Conservation (phyloP, 2,888 invertebrate genomes). For the Tinea semifulvella region DNA sequence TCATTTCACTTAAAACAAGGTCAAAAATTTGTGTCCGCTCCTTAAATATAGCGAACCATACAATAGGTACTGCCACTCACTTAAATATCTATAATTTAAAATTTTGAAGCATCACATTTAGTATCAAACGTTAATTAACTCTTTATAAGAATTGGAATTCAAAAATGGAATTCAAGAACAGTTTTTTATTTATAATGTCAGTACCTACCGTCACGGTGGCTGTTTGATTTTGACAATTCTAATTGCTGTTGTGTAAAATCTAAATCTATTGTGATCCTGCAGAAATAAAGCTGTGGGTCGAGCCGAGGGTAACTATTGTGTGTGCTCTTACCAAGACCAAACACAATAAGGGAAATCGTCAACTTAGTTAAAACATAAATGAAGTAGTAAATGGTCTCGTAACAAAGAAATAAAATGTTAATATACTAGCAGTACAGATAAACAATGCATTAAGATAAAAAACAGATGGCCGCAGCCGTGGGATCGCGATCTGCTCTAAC, state of each 20-base stretch:
- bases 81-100: neutral
- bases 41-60: neutral
- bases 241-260: conserved; percentile 1
- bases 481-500: neutral
- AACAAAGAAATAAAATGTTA: conserved; percentile 9
- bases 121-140: neutral
- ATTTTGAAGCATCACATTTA: neutral
- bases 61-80: neutral
- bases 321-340: neutral
- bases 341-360: conserved; percentile 1
- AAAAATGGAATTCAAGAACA: too few species aligned
- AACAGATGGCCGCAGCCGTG: neutral
- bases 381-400: conserved; percentile 11
- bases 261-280: conserved; percentile 2
- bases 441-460: conserved; percentile 8
- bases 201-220: neutral
- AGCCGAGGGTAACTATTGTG: conserved; percentile 65
- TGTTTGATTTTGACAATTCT: neutral
- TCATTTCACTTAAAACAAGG: conserved; percentile 56
- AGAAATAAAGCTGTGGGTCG: conserved; percentile 56
- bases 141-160: neutral
- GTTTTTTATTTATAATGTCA: too few species aligned
- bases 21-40: conserved; percentile 1
- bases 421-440: conserved; percentile 8
- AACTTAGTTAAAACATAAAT: conserved; percentile 4